phyloP scores from a whole-genome alignment of 2,888 invertebrate genomes.

The Leucoma salicis region DNA sequence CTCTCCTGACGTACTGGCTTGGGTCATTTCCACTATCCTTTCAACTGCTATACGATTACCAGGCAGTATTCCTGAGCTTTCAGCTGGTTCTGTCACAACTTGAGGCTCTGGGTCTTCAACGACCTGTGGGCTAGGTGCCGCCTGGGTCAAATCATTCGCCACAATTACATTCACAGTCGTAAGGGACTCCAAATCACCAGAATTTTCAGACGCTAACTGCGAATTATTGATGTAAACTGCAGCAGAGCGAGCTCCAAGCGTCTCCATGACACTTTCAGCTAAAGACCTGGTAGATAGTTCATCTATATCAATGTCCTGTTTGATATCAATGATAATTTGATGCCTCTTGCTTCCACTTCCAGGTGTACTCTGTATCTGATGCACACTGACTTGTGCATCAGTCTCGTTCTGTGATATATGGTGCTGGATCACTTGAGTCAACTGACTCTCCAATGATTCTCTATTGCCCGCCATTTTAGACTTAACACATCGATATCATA shows the following conservation, averaged over 20 bases:
- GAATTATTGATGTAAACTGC: slow-evolving; percentile 76
- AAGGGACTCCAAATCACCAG: slow-evolving; percentile 64
- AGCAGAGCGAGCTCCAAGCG: slow-evolving; percentile 71
- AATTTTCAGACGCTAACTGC: slow-evolving; percentile 53
- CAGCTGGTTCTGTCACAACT: slow-evolving; percentile 43
- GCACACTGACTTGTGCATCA: slow-evolving; percentile 75
- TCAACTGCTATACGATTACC: slow-evolving; percentile 69
- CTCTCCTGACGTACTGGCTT: slow-evolving; percentile 43
- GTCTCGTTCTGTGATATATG: slow-evolving; percentile 62
- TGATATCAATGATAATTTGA: slow-evolving; percentile 78
- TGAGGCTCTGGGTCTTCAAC: slow-evolving; percentile 50
- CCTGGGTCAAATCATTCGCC: slow-evolving; percentile 62
- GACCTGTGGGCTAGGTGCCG: slow-evolving; percentile 49
- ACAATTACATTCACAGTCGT: slow-evolving; percentile 78
- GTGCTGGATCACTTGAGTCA: slow-evolving; percentile 73
- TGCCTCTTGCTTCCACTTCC: slow-evolving; percentile 70
- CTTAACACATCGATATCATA: slow-evolving; percentile 25
- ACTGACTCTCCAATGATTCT: slow-evolving; percentile 60
- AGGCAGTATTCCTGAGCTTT: slow-evolving; percentile 50
- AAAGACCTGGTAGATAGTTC: slow-evolving; percentile 71
- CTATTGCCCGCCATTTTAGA: slow-evolving; percentile 66
- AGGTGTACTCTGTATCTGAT: slow-evolving; percentile 65
- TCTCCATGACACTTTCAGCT: slow-evolving; percentile 79
- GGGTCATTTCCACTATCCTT: slow-evolving; percentile 65
- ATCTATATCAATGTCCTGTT: slow-evolving; percentile 76